These are phyloP conservation scores for Corythaixoides concolor DNA, from an alignment of 2,113 vertebrate genomes.

Conservation along the genomic window DNA sequence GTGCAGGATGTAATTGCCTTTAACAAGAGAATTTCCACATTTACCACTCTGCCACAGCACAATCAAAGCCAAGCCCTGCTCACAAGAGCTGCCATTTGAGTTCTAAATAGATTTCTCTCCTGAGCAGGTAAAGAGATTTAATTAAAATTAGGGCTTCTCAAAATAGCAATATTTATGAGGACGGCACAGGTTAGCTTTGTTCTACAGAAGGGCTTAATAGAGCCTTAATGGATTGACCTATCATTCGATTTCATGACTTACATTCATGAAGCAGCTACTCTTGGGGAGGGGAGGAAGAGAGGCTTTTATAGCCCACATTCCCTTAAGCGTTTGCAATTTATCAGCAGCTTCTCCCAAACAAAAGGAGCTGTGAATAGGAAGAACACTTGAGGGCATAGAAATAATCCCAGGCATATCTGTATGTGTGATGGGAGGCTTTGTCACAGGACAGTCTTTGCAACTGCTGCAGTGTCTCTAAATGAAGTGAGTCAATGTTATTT, in stretches of 20 bases:
- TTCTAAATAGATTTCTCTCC: slow-evolving; percentile 84
- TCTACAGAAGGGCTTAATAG: slow-evolving; percentile 91
- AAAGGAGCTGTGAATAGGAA: slow-evolving; percentile 89
- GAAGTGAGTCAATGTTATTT: slow-evolving; percentile 91
- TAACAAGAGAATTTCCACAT: slow-evolving; percentile 73
- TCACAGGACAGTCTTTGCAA: slow-evolving; percentile 87
- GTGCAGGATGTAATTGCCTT: slow-evolving; percentile 71
- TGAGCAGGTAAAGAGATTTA: slow-evolving; percentile 92
- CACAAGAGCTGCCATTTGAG: slow-evolving; percentile 84
- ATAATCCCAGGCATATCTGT: slow-evolving; percentile 74
- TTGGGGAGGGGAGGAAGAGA: slow-evolving; percentile 77
- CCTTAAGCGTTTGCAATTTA: slow-evolving; percentile 96
- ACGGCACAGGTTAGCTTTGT: slow-evolving; percentile 88
- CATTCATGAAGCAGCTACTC: slow-evolving; percentile 85
- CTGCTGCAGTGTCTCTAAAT: slow-evolving; percentile 77
- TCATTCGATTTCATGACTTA: slow-evolving; percentile 85
- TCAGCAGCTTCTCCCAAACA: slow-evolving; percentile 89
- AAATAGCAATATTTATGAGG: slow-evolving; percentile 92
- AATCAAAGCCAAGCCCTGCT: slow-evolving; percentile 69
- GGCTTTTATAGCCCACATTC: slow-evolving; percentile 85
- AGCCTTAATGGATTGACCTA: slow-evolving; percentile 94
- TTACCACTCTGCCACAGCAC: slow-evolving; percentile 62
- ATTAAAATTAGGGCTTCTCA: slow-evolving; percentile 93
- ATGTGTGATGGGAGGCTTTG: slow-evolving; percentile 79
- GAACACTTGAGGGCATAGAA: slow-evolving; percentile 88